phyloP scores from a whole-genome alignment of 2,888 invertebrate genomes.

The Listrodromus nycthemerus region DNA sequence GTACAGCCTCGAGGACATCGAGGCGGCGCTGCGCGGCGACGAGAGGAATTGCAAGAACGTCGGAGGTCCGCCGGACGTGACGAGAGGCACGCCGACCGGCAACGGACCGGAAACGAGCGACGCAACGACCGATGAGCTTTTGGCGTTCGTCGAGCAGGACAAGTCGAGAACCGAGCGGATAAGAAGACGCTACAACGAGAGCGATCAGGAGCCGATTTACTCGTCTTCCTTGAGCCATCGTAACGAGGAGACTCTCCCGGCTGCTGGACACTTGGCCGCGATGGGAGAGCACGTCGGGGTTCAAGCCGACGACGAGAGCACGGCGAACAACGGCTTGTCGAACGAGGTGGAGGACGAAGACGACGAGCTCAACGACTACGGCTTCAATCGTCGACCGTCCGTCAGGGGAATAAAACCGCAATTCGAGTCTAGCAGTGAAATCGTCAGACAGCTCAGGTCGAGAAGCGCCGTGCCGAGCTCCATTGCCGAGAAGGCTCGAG shows the following conservation, averaged over 20 bases:
- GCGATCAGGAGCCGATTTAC: conserved; percentile 67
- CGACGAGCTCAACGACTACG: conserved; percentile 96
- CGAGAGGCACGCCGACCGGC: conserved; percentile 90
- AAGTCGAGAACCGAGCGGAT: conserved; percentile 93
- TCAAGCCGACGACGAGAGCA: conserved; percentile 75
- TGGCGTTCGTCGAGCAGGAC: conserved; percentile 94
- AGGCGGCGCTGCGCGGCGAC: conserved; percentile 86
- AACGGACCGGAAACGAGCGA: conserved; percentile 77
- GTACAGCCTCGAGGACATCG: conserved; percentile 89
- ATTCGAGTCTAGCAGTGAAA: conserved; percentile 92
- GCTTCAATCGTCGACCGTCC: conserved; percentile 94
- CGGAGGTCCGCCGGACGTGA: conserved; percentile 89
- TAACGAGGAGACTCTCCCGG: conserved; percentile 18
- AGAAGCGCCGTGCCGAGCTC: conserved; percentile 83
- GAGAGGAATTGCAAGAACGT: conserved; percentile 84
- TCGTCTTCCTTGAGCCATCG: conserved; percentile 3
- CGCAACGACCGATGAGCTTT: conserved; percentile 89
- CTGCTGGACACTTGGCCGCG: background rate
- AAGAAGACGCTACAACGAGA: conserved; percentile 88
- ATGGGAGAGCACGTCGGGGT: conserved; percentile 38
- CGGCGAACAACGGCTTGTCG: conserved; percentile 86
- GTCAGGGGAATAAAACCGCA: conserved; percentile 96
- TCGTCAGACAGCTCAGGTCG: conserved; percentile 92
- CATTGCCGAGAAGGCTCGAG: conserved; percentile 72
- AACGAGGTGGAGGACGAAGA: conserved; percentile 94